Evolutionary conservation across 2,888 invertebrate genomes (phyloP).

Genomic region (Morpho achilles): DNA sequence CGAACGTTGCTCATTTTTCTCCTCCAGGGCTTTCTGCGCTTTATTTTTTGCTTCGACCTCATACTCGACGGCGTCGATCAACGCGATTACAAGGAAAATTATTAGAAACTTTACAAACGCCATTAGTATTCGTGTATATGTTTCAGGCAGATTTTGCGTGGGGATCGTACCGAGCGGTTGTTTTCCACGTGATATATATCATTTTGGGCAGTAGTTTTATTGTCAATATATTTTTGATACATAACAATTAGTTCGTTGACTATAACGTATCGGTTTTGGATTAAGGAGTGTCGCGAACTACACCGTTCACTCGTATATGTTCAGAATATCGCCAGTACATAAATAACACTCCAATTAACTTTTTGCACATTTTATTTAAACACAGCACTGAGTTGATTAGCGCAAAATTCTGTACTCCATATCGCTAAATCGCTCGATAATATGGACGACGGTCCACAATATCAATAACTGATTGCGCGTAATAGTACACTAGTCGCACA

Average conservation of each 20-base stretch:
- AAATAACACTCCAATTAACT: conserved; percentile 41
- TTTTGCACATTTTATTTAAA: conserved; percentile 31
- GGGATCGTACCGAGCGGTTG: conserved; percentile 38
- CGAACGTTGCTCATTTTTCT: conserved; percentile 60
- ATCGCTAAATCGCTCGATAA: conserved; percentile 37
- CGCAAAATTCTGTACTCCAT: conserved; percentile 35
- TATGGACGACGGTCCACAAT: conserved; percentile 42
- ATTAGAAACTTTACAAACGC: conserved; percentile 55
- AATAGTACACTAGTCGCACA: background rate
- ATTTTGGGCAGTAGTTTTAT: conserved; percentile 44
- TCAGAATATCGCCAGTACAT: conserved; percentile 50
- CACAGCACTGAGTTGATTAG: conserved; percentile 20
- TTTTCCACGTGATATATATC: conserved; percentile 33
- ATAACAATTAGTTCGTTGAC: conserved; percentile 47
- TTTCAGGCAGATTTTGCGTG: conserved; percentile 41
- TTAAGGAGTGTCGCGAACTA: conserved; percentile 36
- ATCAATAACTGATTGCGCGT: background rate
- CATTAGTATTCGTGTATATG: conserved; percentile 53
- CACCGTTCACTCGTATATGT: conserved; percentile 29
- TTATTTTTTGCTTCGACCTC: conserved; percentile 62
- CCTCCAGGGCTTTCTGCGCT: conserved; percentile 64
- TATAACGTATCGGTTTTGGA: conserved; percentile 36
- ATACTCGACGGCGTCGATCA: conserved; percentile 50
- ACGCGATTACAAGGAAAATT: conserved; percentile 48
- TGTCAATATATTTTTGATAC: conserved; percentile 39